Conservation (phyloP, 2,888 invertebrate genomes). For the Troides helena region DNA sequence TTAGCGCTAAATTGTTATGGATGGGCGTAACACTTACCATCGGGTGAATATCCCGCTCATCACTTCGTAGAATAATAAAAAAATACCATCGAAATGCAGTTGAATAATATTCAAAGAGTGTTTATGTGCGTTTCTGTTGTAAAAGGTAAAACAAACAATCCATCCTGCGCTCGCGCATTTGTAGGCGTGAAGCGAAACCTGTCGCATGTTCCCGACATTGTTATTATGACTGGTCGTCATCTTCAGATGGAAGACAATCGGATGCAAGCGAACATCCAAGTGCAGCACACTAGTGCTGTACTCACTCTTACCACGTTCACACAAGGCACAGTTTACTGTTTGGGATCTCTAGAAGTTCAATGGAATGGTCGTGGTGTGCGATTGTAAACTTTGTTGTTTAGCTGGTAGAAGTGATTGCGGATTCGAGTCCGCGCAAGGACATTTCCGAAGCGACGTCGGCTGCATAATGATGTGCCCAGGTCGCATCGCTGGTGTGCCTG, state of each 20-base stretch:
- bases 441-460: constrained; percentile 51
- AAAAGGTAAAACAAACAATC: too few species aligned
- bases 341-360: background rate
- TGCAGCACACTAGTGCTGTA: constrained; percentile 3
- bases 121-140: too few species aligned
- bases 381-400: constrained; percentile 14
- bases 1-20: too few species aligned
- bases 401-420: background rate
- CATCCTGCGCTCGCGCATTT: background rate
- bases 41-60: too few species aligned
- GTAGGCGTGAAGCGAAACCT: constrained; percentile 27
- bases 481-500: constrained; percentile 41
- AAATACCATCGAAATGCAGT: too few species aligned
- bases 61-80: too few species aligned
- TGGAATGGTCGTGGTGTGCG: too few species aligned
- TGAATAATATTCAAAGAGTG: too few species aligned
- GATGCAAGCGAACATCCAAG: constrained; percentile 19
- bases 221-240: constrained; percentile 28
- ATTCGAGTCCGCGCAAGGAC: constrained; percentile 44
- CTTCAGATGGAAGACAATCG: constrained; percentile 28
- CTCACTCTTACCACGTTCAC: background rate
- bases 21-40: too few species aligned
- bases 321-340: constrained; percentile 15
- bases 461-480: constrained; percentile 59
- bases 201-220: constrained; percentile 23